These are phyloP conservation scores for Sciurus carolinensis DNA, from an alignment of 2,797 vertebrate genomes.

Conservation along the genomic window DNA sequence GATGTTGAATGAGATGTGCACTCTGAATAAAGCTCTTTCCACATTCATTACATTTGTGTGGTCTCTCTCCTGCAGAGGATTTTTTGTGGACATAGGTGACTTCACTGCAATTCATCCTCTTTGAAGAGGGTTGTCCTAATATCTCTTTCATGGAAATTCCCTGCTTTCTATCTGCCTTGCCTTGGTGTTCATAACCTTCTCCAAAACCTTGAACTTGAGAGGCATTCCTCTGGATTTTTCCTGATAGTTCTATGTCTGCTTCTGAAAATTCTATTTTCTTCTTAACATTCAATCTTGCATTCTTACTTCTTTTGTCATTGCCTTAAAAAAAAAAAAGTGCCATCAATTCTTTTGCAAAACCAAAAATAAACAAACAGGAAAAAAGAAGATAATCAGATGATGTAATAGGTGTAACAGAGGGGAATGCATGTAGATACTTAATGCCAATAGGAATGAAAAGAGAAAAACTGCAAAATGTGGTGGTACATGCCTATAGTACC, in stretches of 20 bases:
- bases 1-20: constrained; percentile 86
- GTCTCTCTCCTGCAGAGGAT: constrained; percentile 82
- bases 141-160: constrained; percentile 61
- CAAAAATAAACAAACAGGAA: background rate
- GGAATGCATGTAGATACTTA: background rate
- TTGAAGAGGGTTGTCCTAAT: constrained; percentile 67
- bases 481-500: too few relatives aligned
- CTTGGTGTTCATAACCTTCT: constrained; percentile 58
- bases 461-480: background rate
- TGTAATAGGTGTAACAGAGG: background rate
- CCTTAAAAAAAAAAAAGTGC: constrained; percentile 70
- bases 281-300: constrained; percentile 76
- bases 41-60: constrained; percentile 83
- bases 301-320: constrained; percentile 84
- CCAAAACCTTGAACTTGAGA: constrained; percentile 65
- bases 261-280: constrained; percentile 81
- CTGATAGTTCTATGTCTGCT: constrained; percentile 56
- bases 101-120: constrained; percentile 73
- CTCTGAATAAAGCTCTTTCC: constrained; percentile 87
- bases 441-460: background rate
- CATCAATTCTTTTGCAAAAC: background rate
- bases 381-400: constrained; percentile 23
- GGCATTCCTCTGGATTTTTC: constrained; percentile 62
- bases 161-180: constrained; percentile 66
- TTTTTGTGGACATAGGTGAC: constrained; percentile 79